Evolutionary conservation across 1,140 invertebrate species (phyloP).

Genomic region (Hetaerina americana): DNA sequence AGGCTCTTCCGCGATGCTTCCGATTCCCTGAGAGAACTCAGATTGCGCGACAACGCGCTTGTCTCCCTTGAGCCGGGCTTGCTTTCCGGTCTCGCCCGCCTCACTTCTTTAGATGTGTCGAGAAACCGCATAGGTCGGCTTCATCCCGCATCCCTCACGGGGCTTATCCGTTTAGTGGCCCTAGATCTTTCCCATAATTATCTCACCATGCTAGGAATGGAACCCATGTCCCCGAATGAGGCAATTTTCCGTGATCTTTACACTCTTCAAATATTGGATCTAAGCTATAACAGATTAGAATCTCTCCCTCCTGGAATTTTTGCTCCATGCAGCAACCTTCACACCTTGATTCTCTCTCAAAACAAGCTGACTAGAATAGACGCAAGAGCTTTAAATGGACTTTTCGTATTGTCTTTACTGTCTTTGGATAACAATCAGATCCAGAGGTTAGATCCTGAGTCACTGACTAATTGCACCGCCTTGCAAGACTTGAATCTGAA

Average conservation of each 20-base stretch:
- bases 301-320: slow-evolving; percentile 67
- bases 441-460: slow-evolving; percentile 58
- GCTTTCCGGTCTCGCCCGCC: slow-evolving; percentile 68
- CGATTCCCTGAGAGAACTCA: slow-evolving; percentile 68
- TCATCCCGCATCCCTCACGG: slow-evolving; percentile 69
- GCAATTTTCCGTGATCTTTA: slow-evolving; percentile 57
- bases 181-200: slow-evolving; percentile 76
- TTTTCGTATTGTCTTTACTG: slow-evolving; percentile 61
- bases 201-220: slow-evolving; percentile 47
- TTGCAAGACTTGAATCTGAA: slow-evolving; percentile 69
- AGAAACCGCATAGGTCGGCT: slow-evolving; percentile 71
- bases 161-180: slow-evolving; percentile 71
- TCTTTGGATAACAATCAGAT: slow-evolving; percentile 69
- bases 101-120: slow-evolving; percentile 74
- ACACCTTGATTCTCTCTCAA: slow-evolving; percentile 62
- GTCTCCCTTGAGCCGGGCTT: slow-evolving; percentile 63
- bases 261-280: slow-evolving; percentile 65
- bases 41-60: slow-evolving; percentile 79
- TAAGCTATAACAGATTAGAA: slow-evolving; percentile 66
- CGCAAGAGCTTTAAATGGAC: slow-evolving; percentile 60
- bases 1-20: slow-evolving; percentile 65
- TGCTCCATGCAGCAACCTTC: slow-evolving; percentile 67
- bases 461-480: slow-evolving; percentile 65
- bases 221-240: slow-evolving; percentile 25
- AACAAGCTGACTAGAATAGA: slow-evolving; percentile 65